Base-by-base conservation (phyloP, 2,888 invertebrate species). In the Odiellus spinosus region DNA sequence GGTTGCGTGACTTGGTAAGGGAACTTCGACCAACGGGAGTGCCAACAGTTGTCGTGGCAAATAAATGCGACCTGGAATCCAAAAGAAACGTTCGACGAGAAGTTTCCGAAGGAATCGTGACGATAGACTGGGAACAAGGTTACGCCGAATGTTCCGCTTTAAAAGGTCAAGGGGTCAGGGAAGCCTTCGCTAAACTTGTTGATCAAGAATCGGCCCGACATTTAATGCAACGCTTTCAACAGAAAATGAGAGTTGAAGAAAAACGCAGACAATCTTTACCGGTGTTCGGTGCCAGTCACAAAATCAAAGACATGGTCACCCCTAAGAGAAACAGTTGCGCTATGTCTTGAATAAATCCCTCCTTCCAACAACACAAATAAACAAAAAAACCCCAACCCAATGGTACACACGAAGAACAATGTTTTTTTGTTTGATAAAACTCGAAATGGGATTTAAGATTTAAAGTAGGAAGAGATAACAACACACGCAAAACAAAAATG, bases 241-340 rank as follows among this genome's bases (percentile, higher is more conserved):
- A 26, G 8, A 26, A 26, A 26, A 26, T 26, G 26, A 4, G 8
- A 26, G 26, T 26, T 26, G 26, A 26, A 14, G 44, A 50, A 26
- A 44, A 41, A 26, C 36, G 51, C 1, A 35, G 53, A 34, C 46
- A 46, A 4, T 53, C 53, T 1, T 17, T 53, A 3, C 53, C 53
- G 3, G 34, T 43, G 18, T 50, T 44, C 34, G 15, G 18, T 5
- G 45, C 39, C 19, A 48, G 46, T 2, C 43, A 45, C 14, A 36
- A 35, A 12, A 17, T 36, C n/a, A 48, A 45, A 21, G 20, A 41
- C 32, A 46, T 49, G 39, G 47, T 52, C 15, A 45, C 48, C 21
- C 45, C 49, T 20, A 54, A 54, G 50, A 44, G 52, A 20, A 50
- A 54, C 15, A 53, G 47, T 34, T 54, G 54, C 34, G 51, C 51